Evolutionary conservation across 92 coral and sea anemone species (phyloP).

Genomic region (Umimayanthus kanabou): DNA sequence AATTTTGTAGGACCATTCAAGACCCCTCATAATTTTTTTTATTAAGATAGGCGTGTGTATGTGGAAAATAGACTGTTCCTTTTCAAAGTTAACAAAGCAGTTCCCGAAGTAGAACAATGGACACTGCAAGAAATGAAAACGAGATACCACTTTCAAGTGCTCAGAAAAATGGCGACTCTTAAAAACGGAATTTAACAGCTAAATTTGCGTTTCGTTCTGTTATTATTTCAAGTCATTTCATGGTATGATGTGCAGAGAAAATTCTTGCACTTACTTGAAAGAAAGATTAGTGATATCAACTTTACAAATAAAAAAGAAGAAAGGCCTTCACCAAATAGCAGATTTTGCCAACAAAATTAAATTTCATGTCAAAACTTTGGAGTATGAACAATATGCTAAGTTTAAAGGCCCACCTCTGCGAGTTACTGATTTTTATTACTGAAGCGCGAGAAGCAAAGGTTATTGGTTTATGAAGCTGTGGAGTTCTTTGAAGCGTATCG

Average conservation of each 20-base stretch:
- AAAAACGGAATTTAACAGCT: neutral
- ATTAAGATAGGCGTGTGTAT: neutral
- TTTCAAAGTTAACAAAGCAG: neutral
- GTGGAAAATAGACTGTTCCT: too few species aligned
- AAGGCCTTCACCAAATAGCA: neutral
- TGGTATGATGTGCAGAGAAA: neutral
- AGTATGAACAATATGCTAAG: neutral
- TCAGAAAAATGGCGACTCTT: neutral
- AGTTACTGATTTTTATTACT: neutral
- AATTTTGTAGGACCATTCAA: too few species aligned
- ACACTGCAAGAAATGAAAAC: neutral
- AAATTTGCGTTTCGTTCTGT: neutral
- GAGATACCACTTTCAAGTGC: neutral
- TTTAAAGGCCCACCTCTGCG: neutral
- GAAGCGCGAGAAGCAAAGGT: neutral
- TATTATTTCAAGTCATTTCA: neutral
- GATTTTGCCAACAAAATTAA: neutral
- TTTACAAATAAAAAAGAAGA: neutral
- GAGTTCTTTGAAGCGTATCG: conserved; percentile 5
- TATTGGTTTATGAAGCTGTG: neutral
- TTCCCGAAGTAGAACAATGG: neutral
- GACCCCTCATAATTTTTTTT: too few species aligned
- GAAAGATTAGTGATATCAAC: too few species aligned
- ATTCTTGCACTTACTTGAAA: too few species aligned
- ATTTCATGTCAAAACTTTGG: too few species aligned